These are phyloP conservation scores for Holothuria leucospilota DNA, from an alignment of 53 echinoderm and acorn worm genomes.

Conservation along the genomic window DNA sequence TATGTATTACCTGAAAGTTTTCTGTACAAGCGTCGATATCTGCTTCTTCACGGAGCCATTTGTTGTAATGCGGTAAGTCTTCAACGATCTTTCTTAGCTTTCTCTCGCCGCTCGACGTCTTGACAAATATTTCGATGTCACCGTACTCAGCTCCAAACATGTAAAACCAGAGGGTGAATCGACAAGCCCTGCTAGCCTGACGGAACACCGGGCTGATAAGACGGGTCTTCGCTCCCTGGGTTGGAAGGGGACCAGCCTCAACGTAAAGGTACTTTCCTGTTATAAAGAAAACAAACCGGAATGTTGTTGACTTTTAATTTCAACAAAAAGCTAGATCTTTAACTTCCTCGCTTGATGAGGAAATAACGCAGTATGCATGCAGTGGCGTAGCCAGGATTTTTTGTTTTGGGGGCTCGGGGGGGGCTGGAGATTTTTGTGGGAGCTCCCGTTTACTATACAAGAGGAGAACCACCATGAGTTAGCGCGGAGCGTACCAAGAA, in stretches of 20 bases:
- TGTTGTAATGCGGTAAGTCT: conserved; percentile 67
- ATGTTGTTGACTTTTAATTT: too few relatives aligned
- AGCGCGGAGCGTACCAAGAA: too few relatives aligned
- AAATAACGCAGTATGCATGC: too few relatives aligned
- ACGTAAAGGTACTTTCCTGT: conserved; percentile 50
- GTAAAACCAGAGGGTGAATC: conserved; percentile 38
- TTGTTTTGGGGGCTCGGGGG: too few relatives aligned
- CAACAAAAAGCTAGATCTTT: too few relatives aligned
- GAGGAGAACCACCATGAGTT: too few relatives aligned
- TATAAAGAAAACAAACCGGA: too few relatives aligned
- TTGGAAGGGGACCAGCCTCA: conserved; percentile 8
- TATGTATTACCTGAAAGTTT: conserved; percentile 74
- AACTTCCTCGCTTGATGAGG: too few relatives aligned
- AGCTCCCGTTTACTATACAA: too few relatives aligned
- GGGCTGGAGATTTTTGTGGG: too few relatives aligned
- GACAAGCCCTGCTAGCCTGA: conserved; percentile 31
- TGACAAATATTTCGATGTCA: conserved; percentile 56
- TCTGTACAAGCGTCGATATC: conserved; percentile 70
- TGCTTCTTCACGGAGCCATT: conserved; percentile 66
- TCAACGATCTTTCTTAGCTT: conserved; percentile 64
- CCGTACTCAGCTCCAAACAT: conserved; percentile 68
- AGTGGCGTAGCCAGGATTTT: too few relatives aligned
- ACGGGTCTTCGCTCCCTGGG: conserved; percentile 20
- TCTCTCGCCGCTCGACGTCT: conserved; percentile 48
- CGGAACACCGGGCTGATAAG: conserved; percentile 38